Conservation (phyloP, 1,140 invertebrate genomes). For the Potamilus streckersoni region DNA sequence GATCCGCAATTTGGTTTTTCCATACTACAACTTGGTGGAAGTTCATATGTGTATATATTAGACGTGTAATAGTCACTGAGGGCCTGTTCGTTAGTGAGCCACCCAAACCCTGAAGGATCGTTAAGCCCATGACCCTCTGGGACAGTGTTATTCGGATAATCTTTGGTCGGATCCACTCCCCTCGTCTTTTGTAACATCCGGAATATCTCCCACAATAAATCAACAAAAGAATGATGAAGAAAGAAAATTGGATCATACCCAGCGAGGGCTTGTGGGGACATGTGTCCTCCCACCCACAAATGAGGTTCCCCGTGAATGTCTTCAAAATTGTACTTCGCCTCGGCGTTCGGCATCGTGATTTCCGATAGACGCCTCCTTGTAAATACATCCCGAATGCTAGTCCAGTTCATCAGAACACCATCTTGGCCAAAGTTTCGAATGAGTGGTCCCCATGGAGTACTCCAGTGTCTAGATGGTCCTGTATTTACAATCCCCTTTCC, state of each 20-base stretch:
- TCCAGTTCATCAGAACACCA: conserved; percentile 38
- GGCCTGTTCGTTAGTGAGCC: conserved; percentile 46
- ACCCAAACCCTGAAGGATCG: conserved; percentile 48
- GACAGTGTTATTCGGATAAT: conserved; percentile 38
- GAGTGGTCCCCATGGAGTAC: conserved; percentile 43
- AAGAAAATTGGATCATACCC: conserved; percentile 44
- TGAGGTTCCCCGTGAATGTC: conserved; percentile 44
- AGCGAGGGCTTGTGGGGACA: conserved; percentile 35
- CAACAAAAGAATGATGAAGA: conserved; percentile 44
- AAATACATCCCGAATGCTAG: conserved; percentile 33
- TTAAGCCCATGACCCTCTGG: conserved; percentile 29
- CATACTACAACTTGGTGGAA: conserved; percentile 45
- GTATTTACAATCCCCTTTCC: conserved; percentile 63
- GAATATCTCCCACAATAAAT: conserved; percentile 44
- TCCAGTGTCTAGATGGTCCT: conserved; percentile 62
- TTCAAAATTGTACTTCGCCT: conserved; percentile 40
- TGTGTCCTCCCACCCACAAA: conserved; percentile 41
- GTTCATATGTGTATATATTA: conserved; percentile 50
- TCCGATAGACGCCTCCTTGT: conserved; percentile 32
- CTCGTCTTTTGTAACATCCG: conserved; percentile 30
- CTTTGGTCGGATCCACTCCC: conserved; percentile 39
- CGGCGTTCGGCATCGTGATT: conserved; percentile 39
- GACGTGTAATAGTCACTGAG: conserved; percentile 46
- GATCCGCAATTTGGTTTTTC: conserved; percentile 50
- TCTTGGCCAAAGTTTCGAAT: conserved; percentile 44